Conservation (phyloP, 2,113 vertebrate genomes). For the Polyodon spathula region DNA sequence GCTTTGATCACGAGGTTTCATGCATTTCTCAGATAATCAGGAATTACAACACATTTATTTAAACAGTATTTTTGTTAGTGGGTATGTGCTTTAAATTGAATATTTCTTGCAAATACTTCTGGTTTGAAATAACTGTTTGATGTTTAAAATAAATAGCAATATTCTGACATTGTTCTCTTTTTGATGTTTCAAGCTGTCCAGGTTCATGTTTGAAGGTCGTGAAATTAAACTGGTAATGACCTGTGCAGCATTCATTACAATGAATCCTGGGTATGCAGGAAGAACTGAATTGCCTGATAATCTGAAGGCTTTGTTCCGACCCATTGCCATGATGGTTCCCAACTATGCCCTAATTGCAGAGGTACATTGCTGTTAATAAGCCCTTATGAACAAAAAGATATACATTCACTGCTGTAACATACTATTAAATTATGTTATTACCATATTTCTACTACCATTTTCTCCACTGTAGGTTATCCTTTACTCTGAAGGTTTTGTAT, state of each 20-base stretch:
- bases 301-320: slow-evolving; percentile 77
- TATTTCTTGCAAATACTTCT: no score
- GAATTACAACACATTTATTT: no score
- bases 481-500: slow-evolving; percentile 77
- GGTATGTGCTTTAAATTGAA: no score
- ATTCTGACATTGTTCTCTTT: slow-evolving; percentile 11
- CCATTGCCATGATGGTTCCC: slow-evolving; percentile 82
- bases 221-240: slow-evolving; percentile 77
- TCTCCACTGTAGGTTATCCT: slow-evolving; percentile 57
- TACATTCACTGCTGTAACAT: neutral
- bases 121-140: no score
- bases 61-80: no score
- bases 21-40: no score
- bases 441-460: neutral
- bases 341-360: slow-evolving; percentile 81
- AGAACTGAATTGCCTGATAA: slow-evolving; percentile 78
- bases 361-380: slow-evolving; percentile 38
- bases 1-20: no score
- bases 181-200: slow-evolving; percentile 47
- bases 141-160: no score
- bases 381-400: neutral
- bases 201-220: slow-evolving; percentile 77
- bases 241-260: slow-evolving; percentile 80
- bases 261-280: slow-evolving; percentile 83
- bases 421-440: neutral